Percentiles rank a stretch among this genome's conserved stretches.
These are phyloP conservation scores for Simalia tracyae DNA, from an alignment of 2,797 vertebrate genomes.

Conservation along the genomic window DNA sequence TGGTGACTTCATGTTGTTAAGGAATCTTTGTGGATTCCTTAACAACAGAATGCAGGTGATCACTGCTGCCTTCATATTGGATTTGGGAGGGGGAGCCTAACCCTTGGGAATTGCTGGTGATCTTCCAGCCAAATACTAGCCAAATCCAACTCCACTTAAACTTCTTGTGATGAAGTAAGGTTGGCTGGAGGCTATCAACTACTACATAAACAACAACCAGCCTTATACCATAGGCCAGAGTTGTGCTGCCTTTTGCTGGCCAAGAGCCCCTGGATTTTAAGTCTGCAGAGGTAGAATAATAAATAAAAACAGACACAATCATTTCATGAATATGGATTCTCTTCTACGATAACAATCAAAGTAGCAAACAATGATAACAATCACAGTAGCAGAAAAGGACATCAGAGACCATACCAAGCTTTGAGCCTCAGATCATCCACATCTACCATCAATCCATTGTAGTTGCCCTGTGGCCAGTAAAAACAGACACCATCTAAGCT, in stretches of 20 bases:
- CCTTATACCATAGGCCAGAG: neutral
- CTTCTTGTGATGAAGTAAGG: neutral
- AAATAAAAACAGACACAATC: neutral
- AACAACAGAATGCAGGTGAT: neutral
- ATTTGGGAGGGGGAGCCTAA: neutral
- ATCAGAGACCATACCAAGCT: neutral
- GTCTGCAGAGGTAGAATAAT: neutral
- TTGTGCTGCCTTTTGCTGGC: neutral
- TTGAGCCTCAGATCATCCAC: neutral
- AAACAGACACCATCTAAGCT: neutral
- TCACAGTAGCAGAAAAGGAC: neutral
- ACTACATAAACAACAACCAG: neutral
- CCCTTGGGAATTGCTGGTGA: neutral
- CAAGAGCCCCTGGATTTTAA: neutral
- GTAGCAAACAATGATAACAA: neutral
- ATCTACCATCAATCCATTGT: neutral
- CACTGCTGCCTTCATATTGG: neutral
- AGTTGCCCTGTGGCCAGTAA: neutral
- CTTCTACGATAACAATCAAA: neutral
- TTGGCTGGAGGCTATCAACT: neutral
- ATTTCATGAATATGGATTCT: neutral
- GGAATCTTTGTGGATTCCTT: neutral
- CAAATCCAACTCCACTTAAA: neutral
- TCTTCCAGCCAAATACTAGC: neutral
- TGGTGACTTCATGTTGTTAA: neutral